A percentile compares a stretch with the other conserved stretches of the same genome.
phyloP scores from a whole-genome alignment of 2,113 vertebrate species.

The Hyaena hyaena region DNA sequence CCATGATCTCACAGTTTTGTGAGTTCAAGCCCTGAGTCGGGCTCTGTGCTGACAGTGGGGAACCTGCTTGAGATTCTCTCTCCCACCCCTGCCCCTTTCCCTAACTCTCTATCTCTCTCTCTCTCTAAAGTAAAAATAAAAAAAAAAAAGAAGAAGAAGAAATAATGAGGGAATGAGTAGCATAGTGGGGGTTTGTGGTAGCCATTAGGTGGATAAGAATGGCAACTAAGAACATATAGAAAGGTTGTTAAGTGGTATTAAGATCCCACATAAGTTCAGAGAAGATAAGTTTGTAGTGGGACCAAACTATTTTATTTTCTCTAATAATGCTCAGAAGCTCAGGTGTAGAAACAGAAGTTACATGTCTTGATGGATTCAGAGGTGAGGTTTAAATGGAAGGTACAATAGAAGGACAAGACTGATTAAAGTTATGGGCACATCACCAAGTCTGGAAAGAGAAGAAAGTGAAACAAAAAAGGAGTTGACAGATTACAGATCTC shows the following conservation, averaged over 20 bases:
- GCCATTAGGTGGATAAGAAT: not conserved
- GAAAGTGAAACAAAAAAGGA: conserved; percentile 1
- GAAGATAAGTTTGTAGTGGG: not conserved
- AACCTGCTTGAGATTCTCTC: no score
- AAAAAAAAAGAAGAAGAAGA: no score
- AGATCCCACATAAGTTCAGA: not conserved
- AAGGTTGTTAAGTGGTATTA: conserved; percentile 2
- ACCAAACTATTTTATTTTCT: not conserved
- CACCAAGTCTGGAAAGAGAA: not conserved
- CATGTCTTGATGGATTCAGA: not conserved
- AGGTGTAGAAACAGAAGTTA: not conserved
- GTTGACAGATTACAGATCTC: not conserved
- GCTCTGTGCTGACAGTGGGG: no score
- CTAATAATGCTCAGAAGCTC: not conserved
- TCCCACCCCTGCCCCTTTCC: no score
- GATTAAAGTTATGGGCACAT: not conserved
- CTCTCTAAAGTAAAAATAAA: not conserved
- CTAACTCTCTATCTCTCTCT: no score
- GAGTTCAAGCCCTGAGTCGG: no score
- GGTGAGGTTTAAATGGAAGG: not conserved
- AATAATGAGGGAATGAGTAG: not conserved
- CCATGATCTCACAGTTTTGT: no score
- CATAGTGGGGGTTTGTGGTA: not conserved
- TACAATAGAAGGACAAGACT: not conserved
- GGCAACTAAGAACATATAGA: not conserved